Evolutionary conservation across 2,113 vertebrate genomes (phyloP).

Genomic region (Calyptomena viridis): DNA sequence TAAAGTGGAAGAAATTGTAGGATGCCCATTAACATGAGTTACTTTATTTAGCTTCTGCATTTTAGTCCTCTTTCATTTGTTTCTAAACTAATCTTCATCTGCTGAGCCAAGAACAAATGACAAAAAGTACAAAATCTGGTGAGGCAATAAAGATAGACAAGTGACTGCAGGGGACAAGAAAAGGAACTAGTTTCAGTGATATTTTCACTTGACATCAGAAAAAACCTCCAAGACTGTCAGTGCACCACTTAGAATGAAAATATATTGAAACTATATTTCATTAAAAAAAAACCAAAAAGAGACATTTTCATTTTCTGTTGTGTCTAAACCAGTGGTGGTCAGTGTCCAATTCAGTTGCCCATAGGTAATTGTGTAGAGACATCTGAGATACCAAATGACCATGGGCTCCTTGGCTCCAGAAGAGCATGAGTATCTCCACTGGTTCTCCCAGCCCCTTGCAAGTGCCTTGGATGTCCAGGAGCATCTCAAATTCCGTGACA

Average conservation of each 20-base stretch:
- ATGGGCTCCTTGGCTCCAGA: neutral
- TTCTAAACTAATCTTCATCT: conserved; percentile 42
- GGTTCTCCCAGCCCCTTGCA: neutral
- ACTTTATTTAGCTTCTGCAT: conserved; percentile 39
- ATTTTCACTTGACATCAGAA: neutral
- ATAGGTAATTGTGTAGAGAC: neutral
- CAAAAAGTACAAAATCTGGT: conserved; percentile 6
- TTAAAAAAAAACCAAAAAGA: neutral
- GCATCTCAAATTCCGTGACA: neutral
- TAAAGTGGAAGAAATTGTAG: conserved; percentile 44
- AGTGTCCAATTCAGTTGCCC: neutral
- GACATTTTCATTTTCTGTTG: neutral
- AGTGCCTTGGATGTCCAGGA: neutral
- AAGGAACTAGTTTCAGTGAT: neutral
- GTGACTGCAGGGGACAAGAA: neutral
- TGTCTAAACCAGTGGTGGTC: neutral
- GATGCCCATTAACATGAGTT: neutral
- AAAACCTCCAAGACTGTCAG: neutral
- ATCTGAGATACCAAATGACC: fast-evolving
- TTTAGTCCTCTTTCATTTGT: conserved; percentile 29
- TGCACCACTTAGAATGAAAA: neutral
- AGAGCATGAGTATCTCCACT: neutral
- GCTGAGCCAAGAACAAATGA: conserved; percentile 41
- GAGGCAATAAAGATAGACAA: neutral
- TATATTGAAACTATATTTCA: neutral